Percentiles rank a stretch among this genome's conserved stretches.
Conservation (phyloP, 2,797 vertebrate species). For the Lycodopsis pacificus region DNA sequence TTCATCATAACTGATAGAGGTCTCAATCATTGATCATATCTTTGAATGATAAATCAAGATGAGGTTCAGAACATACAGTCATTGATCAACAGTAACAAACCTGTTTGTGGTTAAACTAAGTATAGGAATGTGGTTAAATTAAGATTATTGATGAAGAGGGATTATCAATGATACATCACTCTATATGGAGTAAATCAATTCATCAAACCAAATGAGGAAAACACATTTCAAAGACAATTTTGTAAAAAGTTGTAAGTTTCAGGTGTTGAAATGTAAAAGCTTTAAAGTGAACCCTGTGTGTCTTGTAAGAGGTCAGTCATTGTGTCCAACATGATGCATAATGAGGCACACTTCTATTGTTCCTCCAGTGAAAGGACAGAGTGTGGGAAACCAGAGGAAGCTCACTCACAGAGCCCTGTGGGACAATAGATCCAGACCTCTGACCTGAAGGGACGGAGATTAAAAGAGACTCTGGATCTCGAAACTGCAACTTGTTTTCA, state of each 20-base stretch:
- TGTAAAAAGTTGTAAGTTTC: too few relatives aligned
- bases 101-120: not conserved
- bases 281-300: not conserved
- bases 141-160: too few relatives aligned
- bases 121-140: too few relatives aligned
- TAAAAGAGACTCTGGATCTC: not conserved
- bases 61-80: not conserved
- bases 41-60: not conserved
- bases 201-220: too few relatives aligned
- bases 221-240: too few relatives aligned
- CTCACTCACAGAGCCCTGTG: conserved; percentile 52
- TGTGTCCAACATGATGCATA: conserved; percentile 7
- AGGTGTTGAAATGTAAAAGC: not conserved
- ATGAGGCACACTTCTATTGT: conserved; percentile 70
- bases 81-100: conserved; percentile 2
- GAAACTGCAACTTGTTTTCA: not conserved
- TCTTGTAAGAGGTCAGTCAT: not conserved
- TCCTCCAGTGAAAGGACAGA: conserved; percentile 36
- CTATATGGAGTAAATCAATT: too few relatives aligned
- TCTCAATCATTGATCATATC: too few relatives aligned
- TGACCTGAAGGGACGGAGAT: conserved; percentile 23
- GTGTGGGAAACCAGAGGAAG: conserved; percentile 63
- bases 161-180: too few relatives aligned
- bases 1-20: too few relatives aligned
- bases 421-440: conserved; percentile 44